A percentile compares a stretch with the other conserved stretches of the same genome.
phyloP scores from a whole-genome alignment of 2,113 vertebrate species.

The Nothoprocta perdicaria region DNA sequence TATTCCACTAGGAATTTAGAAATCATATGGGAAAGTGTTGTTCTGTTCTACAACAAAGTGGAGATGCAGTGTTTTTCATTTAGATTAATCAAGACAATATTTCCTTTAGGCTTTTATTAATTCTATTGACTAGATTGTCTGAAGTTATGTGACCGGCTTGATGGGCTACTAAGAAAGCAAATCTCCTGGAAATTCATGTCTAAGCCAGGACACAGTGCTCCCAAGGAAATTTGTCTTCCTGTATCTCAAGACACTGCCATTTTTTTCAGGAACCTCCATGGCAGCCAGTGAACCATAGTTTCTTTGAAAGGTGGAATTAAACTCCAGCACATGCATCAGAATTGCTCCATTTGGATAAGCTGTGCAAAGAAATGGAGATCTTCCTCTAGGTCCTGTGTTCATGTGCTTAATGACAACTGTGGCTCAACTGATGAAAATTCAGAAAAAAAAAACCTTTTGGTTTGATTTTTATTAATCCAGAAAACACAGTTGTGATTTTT shows the following conservation, averaged over 20 bases:
- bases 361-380: neutral
- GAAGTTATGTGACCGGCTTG: neutral
- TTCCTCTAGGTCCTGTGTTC: neutral
- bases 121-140: neutral
- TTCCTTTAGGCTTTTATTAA: neutral
- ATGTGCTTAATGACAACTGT: neutral
- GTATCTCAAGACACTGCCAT: rapidly evolving
- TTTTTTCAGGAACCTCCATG: neutral
- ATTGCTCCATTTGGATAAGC: neutral
- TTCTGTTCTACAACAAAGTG: neutral
- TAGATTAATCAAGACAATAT: neutral
- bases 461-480: neutral
- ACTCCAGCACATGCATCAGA: neutral
- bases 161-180: neutral
- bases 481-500: neutral
- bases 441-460: neutral
- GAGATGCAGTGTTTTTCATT: neutral
- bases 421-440: neutral
- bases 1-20: neutral
- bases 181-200: neutral
- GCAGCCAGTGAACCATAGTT: neutral
- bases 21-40: neutral
- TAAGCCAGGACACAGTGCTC: neutral
- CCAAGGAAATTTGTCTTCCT: neutral
- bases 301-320: neutral